phyloP scores from a whole-genome alignment of 1,140 invertebrate species.

The Hydropsyche tenuis region DNA sequence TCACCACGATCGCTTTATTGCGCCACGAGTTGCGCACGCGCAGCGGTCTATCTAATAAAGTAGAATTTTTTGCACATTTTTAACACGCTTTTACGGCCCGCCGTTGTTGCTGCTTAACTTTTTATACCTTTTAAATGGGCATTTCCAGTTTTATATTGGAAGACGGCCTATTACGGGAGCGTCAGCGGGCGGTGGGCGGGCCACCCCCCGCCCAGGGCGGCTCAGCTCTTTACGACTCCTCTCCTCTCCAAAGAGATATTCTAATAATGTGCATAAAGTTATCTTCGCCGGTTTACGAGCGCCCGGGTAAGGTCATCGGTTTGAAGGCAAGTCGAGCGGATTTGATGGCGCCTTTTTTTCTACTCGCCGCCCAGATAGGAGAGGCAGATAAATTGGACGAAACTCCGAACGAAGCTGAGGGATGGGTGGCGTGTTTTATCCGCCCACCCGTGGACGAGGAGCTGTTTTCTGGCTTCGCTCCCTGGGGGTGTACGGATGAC shows the following conservation, averaged over 20 bases:
- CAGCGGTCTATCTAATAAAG: conserved; percentile 39
- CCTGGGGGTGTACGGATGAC: neutral
- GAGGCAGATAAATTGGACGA: conserved; percentile 35
- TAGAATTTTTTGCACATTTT: conserved; percentile 49
- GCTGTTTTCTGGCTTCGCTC: no score
- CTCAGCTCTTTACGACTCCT: conserved; percentile 34
- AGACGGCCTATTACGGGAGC: conserved; percentile 37
- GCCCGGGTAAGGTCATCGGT: conserved; percentile 44
- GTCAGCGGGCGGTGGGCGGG: neutral
- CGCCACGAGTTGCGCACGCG: neutral
- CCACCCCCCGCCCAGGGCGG: conserved; percentile 13
- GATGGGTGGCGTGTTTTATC: no score
- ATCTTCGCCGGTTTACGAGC: conserved; percentile 47
- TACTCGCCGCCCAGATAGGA: conserved; percentile 33
- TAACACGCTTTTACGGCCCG: conserved; percentile 47
- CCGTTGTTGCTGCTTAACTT: conserved; percentile 48
- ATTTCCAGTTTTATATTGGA: conserved; percentile 49
- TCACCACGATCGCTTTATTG: neutral
- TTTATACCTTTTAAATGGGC: conserved; percentile 50
- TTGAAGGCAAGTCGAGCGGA: conserved; percentile 48
- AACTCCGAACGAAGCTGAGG: neutral
- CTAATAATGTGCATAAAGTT: conserved; percentile 51
- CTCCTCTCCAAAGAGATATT: conserved; percentile 46
- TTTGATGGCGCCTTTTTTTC: conserved; percentile 47
- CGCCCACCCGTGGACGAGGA: no score